Evolutionary conservation across 1,140 invertebrate species (phyloP).

Genomic region (Geopemphigus sp.): DNA sequence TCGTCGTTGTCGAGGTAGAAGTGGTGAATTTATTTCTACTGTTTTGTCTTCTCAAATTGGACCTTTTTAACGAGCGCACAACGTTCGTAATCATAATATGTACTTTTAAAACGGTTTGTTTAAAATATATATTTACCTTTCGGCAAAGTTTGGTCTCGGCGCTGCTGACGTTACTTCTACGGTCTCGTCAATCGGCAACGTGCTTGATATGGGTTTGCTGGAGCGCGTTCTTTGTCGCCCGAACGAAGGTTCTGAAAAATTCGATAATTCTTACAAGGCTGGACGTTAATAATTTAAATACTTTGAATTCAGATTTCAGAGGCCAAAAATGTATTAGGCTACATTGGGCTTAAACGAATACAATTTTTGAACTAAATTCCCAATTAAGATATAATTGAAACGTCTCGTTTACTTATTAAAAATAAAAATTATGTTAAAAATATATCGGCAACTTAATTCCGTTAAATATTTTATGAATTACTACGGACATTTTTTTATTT

Average conservation of each 20-base stretch:
- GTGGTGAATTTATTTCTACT: conserved; percentile 39
- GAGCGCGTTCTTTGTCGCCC: conserved; percentile 28
- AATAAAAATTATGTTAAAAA: too few relatives aligned
- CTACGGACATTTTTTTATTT: too few relatives aligned
- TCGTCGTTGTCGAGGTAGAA: not conserved
- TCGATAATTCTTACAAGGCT: too few relatives aligned
- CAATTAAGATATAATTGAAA: too few relatives aligned
- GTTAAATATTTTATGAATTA: too few relatives aligned
- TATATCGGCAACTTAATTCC: too few relatives aligned
- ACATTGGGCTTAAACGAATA: too few relatives aligned
- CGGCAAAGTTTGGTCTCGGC: conserved; percentile 29
- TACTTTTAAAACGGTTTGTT: not conserved
- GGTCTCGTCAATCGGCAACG: conserved; percentile 21
- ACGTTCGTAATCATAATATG: not conserved
- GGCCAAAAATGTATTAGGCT: too few relatives aligned
- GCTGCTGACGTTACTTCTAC: conserved; percentile 33
- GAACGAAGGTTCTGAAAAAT: conserved; percentile 21
- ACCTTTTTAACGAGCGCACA: conserved; percentile 20
- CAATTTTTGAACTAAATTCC: too few relatives aligned
- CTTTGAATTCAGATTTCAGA: too few relatives aligned
- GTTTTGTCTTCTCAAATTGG: conserved; percentile 34
- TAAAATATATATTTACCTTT: conserved; percentile 1
- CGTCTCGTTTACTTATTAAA: too few relatives aligned
- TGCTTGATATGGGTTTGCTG: conserved; percentile 29
- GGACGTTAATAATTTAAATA: not conserved